Evolutionary conservation across 2,113 vertebrate genomes (phyloP), one percentile per base, ranked within the genome.

Genomic region (Turdus rufiventris): DNA sequence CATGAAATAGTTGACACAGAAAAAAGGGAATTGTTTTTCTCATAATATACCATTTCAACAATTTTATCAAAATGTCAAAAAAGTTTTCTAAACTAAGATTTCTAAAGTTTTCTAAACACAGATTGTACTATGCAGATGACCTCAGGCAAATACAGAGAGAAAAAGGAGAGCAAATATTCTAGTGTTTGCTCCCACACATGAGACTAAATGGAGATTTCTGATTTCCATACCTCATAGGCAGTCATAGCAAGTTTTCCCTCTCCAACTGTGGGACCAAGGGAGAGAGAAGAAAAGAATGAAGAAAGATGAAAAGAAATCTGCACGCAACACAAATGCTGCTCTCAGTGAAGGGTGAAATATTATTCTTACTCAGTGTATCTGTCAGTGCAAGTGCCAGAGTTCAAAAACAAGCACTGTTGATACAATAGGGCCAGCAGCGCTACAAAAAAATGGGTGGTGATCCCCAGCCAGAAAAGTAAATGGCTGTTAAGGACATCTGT

Each of bases 161-260:
- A 17, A 58, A 76, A 83, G 68, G 5, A 76, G 13, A 54, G 29
- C 14, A 68, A 61, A 34, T 38, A 20, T 19, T 16, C 33, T 23
- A 23, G 16, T 13, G 51, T 31, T 68, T 2, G 1, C 14, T 58
- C 25, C 54, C 0, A 0, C 26, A 77, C 38, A 65, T 66, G 40
- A 23, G 45, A 51, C 8, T 19, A 63, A 66, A 36, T 2, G 3
- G 33, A 83, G 38, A 56, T 65, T 89, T 67, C 54, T 10, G 1
- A 45, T 45, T 45, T 45, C 45, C 45, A 45, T 48, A 36, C 19
- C 45, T 77, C 5, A 19, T 4, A 34, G 43, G 8, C 33, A 56
- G 20, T 47, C 29, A n/a, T 6, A 60, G 31, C 29, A 93, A 87
- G 45, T 43, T 89, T 21, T 68, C 8, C 9, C 4, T 47, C 20